Conservation (phyloP, 2,797 vertebrate species). For the Euthynnus affinis region DNA sequence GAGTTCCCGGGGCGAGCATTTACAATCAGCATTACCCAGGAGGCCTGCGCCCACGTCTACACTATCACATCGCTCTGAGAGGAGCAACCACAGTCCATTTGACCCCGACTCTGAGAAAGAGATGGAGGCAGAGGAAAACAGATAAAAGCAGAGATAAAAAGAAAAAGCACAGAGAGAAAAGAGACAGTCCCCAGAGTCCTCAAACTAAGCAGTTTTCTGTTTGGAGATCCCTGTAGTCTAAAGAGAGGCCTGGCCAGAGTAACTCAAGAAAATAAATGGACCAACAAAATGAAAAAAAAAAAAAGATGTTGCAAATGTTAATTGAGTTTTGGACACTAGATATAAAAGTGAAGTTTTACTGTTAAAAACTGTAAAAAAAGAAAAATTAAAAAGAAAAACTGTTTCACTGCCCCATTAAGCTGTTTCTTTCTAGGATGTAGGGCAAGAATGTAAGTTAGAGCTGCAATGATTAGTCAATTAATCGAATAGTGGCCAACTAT, state of each 20-base stretch:
- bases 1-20: constrained; percentile 59
- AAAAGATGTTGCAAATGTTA: no score
- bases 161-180: constrained; percentile 1
- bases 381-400: no score
- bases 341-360: no score
- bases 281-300: background rate
- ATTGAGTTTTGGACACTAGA: no score
- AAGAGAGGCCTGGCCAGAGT: background rate
- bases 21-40: constrained; percentile 59
- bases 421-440: constrained; percentile 8
- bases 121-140: constrained; percentile 1
- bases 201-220: background rate
- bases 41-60: constrained; percentile 54
- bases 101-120: constrained; percentile 57
- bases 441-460: constrained; percentile 2
- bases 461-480: no score
- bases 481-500: no score
- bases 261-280: background rate
- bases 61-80: constrained; percentile 48
- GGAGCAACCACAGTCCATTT: constrained; percentile 50
- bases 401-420: constrained; percentile 11
- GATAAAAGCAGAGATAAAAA: background rate
- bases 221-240: background rate
- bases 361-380: no score
- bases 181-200: background rate